Base-by-base conservation (phyloP, 1,140 invertebrate species). In the Drosophila insularis region DNA sequence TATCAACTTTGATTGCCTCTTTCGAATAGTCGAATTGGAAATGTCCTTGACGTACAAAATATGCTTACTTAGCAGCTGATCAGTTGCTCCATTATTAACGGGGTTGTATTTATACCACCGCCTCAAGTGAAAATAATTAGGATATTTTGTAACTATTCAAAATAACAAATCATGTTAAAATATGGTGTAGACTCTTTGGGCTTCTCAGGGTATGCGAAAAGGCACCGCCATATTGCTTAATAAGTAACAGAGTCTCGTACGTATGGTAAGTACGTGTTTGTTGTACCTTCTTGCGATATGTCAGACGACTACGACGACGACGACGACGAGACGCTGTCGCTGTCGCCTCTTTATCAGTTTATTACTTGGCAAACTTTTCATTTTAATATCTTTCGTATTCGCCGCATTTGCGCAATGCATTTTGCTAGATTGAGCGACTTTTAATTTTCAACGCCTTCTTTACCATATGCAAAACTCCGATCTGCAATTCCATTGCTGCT, bases 331-430 rank as follows among this genome's bases (percentile, higher is more conserved):
- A 69, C 69, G 80, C 72, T 86, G 86, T 85, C 69, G 80, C 72
- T 86, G 86, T 85, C 78, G 86, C 78, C 85, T 81, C 86, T 89
- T 86, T 90, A 89, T 89, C 86, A 90, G 86, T 90, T 89, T 89
- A 89, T 89, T 90, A 86, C 86, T 90, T 89, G 81, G 81, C 69
- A 85, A 85, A 89, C 81, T 89, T 89, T 86, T 89, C 82, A 86
- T 86, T 89, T 89, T 89, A 82, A 82, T 86, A 89, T 89, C 81
- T 77, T 80, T 86, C 78, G 81, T 78, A 50, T 50, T 50, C 43
- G 43, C 6, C 19, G 43, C 35, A 86, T 89, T 86, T 89, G 85
- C 78, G 86, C 86, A 90, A 90, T 86, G 81, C 85, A 81, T 71
- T 79, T 69, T 68, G 63, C 64, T 67, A 21, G 43, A 69, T 72